Conservation (phyloP, 2,113 vertebrate genomes). For the Ameiurus melas region DNA sequence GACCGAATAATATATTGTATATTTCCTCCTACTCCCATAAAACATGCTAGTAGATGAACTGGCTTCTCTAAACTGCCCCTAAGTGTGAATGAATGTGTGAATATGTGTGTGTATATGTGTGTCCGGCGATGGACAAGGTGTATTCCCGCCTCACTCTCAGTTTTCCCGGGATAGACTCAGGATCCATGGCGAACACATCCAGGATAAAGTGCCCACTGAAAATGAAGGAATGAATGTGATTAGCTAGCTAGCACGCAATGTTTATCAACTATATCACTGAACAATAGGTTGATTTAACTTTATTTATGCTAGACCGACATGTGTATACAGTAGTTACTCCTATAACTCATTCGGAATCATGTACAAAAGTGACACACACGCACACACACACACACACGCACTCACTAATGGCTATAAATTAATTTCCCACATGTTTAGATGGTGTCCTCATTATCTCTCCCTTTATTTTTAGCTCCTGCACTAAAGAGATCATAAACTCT, state of each 20-base stretch:
- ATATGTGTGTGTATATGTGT: neutral
- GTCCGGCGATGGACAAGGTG: neutral
- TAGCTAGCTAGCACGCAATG: neutral
- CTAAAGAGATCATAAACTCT: slow-evolving; percentile 14
- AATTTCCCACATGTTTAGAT: slow-evolving; percentile 26
- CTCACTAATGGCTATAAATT: slow-evolving; percentile 8
- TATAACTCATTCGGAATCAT: neutral
- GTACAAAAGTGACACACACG: neutral
- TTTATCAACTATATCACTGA: neutral
- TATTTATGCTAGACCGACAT: neutral
- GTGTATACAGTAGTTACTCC: neutral
- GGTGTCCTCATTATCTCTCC: slow-evolving; percentile 12
- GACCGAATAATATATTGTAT: neutral
- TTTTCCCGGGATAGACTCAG: neutral
- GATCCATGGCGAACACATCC: neutral
- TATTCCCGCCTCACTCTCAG: neutral
- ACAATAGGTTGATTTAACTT: neutral
- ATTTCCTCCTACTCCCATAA: neutral
- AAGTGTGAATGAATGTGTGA: neutral
- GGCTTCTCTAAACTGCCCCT: neutral
- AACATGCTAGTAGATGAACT: neutral
- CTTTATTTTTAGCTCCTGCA: slow-evolving; percentile 33
- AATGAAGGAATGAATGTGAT: neutral
- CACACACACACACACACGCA: neutral
- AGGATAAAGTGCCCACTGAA: neutral